Base-by-base conservation (phyloP, 2,113 vertebrate genomes). In the Semicossyphus pulcher region DNA sequence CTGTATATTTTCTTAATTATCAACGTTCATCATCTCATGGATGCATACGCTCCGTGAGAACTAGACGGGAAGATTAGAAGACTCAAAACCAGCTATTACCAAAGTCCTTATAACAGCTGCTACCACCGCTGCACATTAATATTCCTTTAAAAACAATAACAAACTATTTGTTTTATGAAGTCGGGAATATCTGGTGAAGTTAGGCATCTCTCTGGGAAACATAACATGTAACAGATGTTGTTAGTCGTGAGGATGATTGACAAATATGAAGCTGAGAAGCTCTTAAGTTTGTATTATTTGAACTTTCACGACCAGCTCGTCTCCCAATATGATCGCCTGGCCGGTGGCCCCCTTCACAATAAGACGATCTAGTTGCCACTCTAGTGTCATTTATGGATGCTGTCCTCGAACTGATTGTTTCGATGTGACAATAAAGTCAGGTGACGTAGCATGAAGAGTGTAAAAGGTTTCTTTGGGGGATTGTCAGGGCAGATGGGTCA, bases 1-100 rank as follows among this genome's bases (percentile, higher is more conserved):
- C 86, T 88, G 86, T 73, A 84, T n/a, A 44, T 80, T 42, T 29
- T 34, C 52, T 70, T 80, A 84, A 86, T 88, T 63, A 89, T 82
- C 34, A 31, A 14, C 2, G 4, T 42, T 45, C 34, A 48, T 76
- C 47, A 68, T 34, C 58, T 71, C 36, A 31, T 44, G 10, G 51
- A 66, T 72, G 15, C 72, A 82, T 80, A 73, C 75, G 74, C 45
- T 72, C 77, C 51, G n/a, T 7, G 48, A 67, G 51, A 73, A 73
- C 2, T 3, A 20, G 68, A 32, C 21, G 3, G 41, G 44, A 52
- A 62, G 62, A 69, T 59, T 57, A 62, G 48, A n/a, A 56, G 64
- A 68, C 72, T 68, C 39, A 52, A 54, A 65, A 61, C 37, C 18
- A 37, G 29, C 48, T 10, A 49, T 42, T 34, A 44, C 8, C 53